phyloP scores from a whole-genome alignment of 2,888 invertebrate genomes.

The Hyppa rectilinea region DNA sequence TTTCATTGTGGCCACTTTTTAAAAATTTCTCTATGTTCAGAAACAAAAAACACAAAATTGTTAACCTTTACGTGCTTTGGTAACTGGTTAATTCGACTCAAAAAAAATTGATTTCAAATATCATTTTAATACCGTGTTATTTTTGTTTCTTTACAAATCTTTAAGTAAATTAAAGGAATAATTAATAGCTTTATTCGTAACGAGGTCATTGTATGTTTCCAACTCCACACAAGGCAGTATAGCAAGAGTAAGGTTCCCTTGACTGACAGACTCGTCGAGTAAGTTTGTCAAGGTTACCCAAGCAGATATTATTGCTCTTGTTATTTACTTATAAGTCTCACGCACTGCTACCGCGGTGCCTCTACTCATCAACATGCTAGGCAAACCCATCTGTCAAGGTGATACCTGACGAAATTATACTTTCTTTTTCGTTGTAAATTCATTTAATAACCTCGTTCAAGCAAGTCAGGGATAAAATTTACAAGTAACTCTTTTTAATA shows the following conservation, averaged over 20 bases:
- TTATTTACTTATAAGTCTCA: constrained; percentile 44
- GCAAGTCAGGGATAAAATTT: constrained; percentile 19
- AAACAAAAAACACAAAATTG: constrained; percentile 54
- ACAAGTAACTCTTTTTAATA: not conserved
- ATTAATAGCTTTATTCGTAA: constrained; percentile 21
- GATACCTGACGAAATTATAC: constrained; percentile 28
- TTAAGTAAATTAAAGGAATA: constrained; percentile 61
- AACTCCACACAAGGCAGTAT: constrained; percentile 38
- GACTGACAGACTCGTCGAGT: constrained; percentile 36
- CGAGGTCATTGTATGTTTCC: constrained; percentile 34
- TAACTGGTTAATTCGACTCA: not conserved
- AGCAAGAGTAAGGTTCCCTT: constrained; percentile 38
- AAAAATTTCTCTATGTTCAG: constrained; percentile 42
- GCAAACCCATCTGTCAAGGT: constrained; percentile 35
- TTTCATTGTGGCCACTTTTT: constrained; percentile 80
- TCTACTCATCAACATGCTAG: constrained; percentile 49
- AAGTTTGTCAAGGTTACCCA: constrained; percentile 40
- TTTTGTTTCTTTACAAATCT: constrained; percentile 55
- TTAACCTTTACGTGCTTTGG: not conserved
- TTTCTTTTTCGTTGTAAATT: constrained; percentile 26
- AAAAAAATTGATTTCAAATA: not conserved
- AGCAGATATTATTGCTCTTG: constrained; percentile 42
- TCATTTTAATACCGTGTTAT: constrained; percentile 24
- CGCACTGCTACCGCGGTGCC: constrained; percentile 30
- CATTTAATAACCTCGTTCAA: constrained; percentile 39